Base-by-base conservation (phyloP, 1,140 invertebrate genomes). In the Drosophila ironensis region DNA sequence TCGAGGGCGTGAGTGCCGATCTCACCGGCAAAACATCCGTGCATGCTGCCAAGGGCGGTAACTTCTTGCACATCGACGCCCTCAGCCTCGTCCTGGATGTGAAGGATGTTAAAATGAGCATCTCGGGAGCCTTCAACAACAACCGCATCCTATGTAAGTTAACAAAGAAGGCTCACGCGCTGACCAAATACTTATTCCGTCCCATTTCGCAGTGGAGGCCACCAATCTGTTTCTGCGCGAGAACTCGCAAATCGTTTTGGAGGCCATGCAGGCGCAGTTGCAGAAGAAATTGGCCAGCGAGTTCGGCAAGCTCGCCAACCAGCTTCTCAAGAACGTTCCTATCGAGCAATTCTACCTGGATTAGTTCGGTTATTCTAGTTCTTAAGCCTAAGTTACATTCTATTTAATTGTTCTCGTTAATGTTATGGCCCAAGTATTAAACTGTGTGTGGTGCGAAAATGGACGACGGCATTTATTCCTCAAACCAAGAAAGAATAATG, bases 151-250 rank as follows among this genome's bases (percentile, higher is more conserved):
- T 95, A 28, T 93, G 94, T 95, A 89, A 93, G 93, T 92, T 2
- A 5, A 8, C n/a, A n/a, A n/a, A n/a, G n/a, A n/a, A n/a, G n/a
- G n/a, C n/a, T n/a, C n/a, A n/a, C n/a, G n/a, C n/a, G n/a, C n/a
- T 33, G 11, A 33, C 11, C 4, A 33, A 33, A 33, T 6, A 33
- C 5, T 33, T 12, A 33, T 1, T 12, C 2, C 14, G 14, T 14
- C 11, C 44, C n/a, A 4, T 19, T 76, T 66, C 57, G 50, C 51
- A 95, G 94, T 92, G 56, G 93, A 95, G 89, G 94, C 94, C 9
- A 95, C 93, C 1, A 95, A 95, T 86, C 89, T 95, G 20, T 95
- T 95, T 73, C 90, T 95, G 7, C 91, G 93, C 20, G 94, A 94
- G 77, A 94, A 95, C 74, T 93, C 93, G 1, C 92, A 93, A 40